Conservation (phyloP, 1,140 invertebrate genomes). For the Caenorhabditis briggsae region DNA sequence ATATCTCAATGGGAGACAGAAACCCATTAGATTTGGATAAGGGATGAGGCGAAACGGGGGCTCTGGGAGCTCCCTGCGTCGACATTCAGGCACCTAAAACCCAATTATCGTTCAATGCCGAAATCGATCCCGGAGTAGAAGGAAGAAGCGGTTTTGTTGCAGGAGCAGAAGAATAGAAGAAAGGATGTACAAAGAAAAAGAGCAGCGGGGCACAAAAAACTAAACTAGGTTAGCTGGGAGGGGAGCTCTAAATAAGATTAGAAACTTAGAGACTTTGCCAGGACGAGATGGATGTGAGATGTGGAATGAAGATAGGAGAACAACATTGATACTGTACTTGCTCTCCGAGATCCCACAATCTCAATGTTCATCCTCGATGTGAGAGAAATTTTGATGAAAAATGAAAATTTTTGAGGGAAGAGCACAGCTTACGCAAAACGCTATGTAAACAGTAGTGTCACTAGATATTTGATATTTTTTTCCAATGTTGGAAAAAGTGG, state of each 20-base stretch:
- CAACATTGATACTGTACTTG: conserved; percentile 32
- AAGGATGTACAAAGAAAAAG: conserved; percentile 28
- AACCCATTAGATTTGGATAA: neutral
- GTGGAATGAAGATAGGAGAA: conserved; percentile 32
- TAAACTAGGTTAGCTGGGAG: conserved; percentile 38
- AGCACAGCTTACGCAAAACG: conserved; percentile 36
- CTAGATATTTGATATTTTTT: conserved; percentile 51
- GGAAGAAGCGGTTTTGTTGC: conserved; percentile 14
- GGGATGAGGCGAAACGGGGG: neutral
- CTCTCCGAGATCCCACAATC: neutral
- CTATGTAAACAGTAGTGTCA: neutral
- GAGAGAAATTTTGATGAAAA: neutral
- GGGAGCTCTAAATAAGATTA: conserved; percentile 25
- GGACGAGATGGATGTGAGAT: neutral
- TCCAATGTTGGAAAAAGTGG: neutral
- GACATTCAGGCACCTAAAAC: conserved; percentile 53
- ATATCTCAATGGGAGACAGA: neutral
- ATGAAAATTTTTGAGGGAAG: neutral
- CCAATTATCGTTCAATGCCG: conserved; percentile 52
- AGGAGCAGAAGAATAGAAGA: neutral
- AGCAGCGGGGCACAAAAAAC: conserved; percentile 35
- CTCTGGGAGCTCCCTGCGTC: conserved; percentile 2
- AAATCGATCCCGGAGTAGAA: conserved; percentile 12
- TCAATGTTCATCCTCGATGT: neutral
- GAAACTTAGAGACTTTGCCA: conserved; percentile 35